Evolutionary conservation across 2,113 vertebrate species (phyloP).

Genomic region (Suncus etruscus): DNA sequence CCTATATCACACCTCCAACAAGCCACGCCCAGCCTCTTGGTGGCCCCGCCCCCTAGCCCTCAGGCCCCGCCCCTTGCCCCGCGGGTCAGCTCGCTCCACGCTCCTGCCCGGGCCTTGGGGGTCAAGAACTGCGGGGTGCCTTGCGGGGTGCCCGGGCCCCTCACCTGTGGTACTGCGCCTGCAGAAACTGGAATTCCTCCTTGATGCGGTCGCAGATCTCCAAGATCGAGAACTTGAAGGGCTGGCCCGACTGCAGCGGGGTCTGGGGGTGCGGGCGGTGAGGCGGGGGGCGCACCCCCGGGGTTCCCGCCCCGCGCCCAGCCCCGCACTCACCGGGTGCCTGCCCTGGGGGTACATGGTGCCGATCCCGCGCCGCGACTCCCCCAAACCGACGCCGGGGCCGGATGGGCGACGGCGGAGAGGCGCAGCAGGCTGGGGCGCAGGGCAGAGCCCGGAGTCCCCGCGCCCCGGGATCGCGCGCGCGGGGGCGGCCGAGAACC

Average conservation of each 20-base stretch:
- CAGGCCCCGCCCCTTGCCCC: accelerated
- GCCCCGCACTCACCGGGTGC: conserved; percentile 80
- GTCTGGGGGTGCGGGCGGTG: conserved; percentile 81
- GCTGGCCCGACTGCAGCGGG: conserved; percentile 93
- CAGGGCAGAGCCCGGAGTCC: not conserved
- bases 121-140: not conserved
- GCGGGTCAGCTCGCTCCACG: not conserved
- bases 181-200: conserved; percentile 96
- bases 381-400: too few species aligned
- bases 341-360: conserved; percentile 86
- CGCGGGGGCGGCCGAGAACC: not conserved
- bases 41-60: not conserved
- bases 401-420: too few species aligned
- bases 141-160: not conserved
- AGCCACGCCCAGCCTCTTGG: not conserved
- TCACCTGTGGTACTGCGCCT: conserved; percentile 96
- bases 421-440: too few species aligned
- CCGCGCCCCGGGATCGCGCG: not conserved
- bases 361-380: not conserved
- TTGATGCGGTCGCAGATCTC: conserved; percentile 95
- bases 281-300: too few species aligned
- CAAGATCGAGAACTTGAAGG: conserved; percentile 95
- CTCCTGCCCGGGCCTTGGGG: not conserved
- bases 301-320: not conserved
- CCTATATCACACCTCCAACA: too few species aligned